Evolutionary conservation across 2,113 vertebrate genomes (phyloP).

Genomic region (Bubalus kerabau): DNA sequence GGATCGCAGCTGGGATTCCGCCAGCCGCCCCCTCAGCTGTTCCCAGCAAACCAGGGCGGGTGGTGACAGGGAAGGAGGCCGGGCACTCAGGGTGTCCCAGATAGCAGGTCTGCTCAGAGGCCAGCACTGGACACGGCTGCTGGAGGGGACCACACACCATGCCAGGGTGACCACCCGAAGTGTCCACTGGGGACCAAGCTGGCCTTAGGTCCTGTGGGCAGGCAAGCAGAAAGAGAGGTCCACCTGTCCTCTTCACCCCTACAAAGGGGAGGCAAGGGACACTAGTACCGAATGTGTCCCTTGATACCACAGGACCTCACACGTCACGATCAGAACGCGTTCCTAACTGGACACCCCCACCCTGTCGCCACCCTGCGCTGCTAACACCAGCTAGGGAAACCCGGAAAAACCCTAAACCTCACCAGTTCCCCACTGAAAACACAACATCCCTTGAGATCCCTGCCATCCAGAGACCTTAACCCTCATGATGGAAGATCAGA

Average conservation of each 20-base stretch:
- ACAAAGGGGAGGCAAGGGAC: background rate
- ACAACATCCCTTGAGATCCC: background rate
- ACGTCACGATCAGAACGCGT: rapidly evolving
- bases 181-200: rapidly evolving
- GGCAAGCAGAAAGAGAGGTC: background rate
- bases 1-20: background rate
- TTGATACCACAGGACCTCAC: rapidly evolving
- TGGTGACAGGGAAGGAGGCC: background rate
- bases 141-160: rapidly evolving
- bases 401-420: background rate
- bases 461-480: background rate
- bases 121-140: background rate
- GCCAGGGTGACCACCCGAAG: background rate
- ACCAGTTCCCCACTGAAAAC: rapidly evolving
- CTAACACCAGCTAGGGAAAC: background rate
- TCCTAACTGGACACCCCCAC: background rate
- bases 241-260: background rate
- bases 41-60: background rate
- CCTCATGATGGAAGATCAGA: too few relatives aligned
- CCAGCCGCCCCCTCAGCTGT: background rate
- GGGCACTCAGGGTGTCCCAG: background rate
- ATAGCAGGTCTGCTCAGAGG: background rate
- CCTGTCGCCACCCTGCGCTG: background rate
- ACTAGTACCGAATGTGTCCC: rapidly evolving
- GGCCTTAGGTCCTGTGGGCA: background rate